Percentiles rank a stretch among this genome's conserved stretches.
phyloP scores from a whole-genome alignment of 2,113 vertebrate genomes.

The Synodontis membranacea region DNA sequence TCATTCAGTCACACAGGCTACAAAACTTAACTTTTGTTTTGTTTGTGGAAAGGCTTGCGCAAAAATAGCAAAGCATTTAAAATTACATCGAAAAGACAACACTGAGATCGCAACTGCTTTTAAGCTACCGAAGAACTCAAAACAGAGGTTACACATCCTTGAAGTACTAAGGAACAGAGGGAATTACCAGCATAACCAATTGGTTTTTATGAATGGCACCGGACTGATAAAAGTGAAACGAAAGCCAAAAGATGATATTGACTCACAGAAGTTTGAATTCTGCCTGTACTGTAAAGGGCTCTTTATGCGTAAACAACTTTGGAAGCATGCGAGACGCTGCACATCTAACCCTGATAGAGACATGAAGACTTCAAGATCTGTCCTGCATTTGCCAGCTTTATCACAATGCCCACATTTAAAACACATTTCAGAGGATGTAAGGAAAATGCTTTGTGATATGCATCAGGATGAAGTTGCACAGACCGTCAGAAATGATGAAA shows the following conservation, averaged over 20 bases:
- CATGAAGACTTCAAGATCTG: not conserved
- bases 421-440: constrained; percentile 6
- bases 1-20: not conserved
- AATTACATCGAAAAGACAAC: constrained; percentile 11
- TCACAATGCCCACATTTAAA: not conserved
- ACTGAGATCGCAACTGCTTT: constrained; percentile 17
- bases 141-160: constrained; percentile 4
- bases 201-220: not conserved
- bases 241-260: not conserved
- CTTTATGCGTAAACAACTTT: constrained; percentile 8
- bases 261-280: constrained; percentile 18
- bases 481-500: not conserved
- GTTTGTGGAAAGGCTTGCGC: constrained; percentile 11
- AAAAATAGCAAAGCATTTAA: constrained; percentile 37
- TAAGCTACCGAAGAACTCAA: not conserved
- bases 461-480: constrained; percentile 31
- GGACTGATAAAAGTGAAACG: not conserved
- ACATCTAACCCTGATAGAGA: constrained; percentile 6
- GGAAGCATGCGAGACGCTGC: not conserved
- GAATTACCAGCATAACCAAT: constrained; percentile 29
- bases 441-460: constrained; percentile 16
- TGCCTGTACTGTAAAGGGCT: constrained; percentile 34
- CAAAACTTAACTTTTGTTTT: constrained; percentile 26
- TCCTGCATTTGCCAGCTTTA: constrained; percentile 9
- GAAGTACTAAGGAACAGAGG: constrained; percentile 28